phyloP scores from a whole-genome alignment of 2,113 vertebrate species.

The Anhinga rufa region DNA sequence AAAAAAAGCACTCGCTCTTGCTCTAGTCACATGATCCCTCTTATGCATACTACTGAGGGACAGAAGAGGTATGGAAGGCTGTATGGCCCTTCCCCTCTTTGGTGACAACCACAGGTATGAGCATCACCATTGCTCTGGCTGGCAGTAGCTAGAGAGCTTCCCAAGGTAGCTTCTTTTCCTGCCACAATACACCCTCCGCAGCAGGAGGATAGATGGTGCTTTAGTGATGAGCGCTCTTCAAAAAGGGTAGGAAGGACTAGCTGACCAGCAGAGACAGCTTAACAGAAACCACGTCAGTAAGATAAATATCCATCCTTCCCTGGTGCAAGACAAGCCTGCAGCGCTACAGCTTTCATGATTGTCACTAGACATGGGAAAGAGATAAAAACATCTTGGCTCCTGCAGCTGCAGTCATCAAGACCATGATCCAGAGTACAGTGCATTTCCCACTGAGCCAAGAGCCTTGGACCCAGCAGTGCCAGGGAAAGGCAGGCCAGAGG shows the following conservation, averaged over 20 bases:
- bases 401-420: background rate
- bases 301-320: background rate
- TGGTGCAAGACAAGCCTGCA: background rate
- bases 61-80: background rate
- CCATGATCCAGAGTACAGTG: background rate
- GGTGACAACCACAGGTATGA: background rate
- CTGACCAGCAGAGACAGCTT: background rate
- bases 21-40: background rate
- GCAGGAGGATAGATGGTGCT: background rate
- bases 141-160: background rate
- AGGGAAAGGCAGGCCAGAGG: background rate
- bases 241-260: background rate
- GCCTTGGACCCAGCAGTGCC: background rate
- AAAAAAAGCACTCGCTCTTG: background rate
- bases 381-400: background rate
- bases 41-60: background rate
- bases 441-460: background rate
- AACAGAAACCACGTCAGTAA: background rate
- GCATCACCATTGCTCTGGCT: background rate
- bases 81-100: background rate
- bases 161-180: background rate
- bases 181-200: rapidly evolving
- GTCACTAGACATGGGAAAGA: background rate
- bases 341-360: background rate
- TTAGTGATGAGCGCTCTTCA: background rate